Conservation (phyloP, 2,797 vertebrate species). For the Centroberyx gerrardi region DNA sequence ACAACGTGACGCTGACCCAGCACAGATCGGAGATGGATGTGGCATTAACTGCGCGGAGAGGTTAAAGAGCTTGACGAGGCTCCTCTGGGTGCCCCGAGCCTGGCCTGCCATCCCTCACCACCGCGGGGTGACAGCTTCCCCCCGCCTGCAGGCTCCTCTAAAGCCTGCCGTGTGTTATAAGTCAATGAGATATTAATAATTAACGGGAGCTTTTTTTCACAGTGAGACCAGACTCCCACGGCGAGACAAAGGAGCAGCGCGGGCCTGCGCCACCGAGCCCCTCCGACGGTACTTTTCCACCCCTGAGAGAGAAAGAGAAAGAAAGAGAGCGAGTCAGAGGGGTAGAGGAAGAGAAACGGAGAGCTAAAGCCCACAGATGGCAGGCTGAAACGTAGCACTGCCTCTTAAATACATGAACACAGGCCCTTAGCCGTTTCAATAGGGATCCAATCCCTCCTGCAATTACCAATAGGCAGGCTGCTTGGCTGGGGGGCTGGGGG, state of each 20-base stretch:
- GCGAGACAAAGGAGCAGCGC: constrained; percentile 69
- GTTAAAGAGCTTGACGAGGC: constrained; percentile 50
- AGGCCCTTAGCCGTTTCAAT: constrained; percentile 66
- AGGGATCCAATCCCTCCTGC: constrained; percentile 70
- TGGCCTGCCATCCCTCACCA: constrained; percentile 56
- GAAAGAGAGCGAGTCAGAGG: constrained; percentile 62
- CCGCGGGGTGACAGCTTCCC: constrained; percentile 71
- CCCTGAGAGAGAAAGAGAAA: constrained; percentile 42
- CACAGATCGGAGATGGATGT: constrained; percentile 11
- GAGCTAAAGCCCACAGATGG: constrained; percentile 75
- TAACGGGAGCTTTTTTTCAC: constrained; percentile 70
- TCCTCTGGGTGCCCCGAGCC: constrained; percentile 38
- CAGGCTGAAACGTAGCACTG: constrained; percentile 75
- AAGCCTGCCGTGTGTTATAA: constrained; percentile 69
- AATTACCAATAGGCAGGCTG: constrained; percentile 72
- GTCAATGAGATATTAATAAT: constrained; percentile 82
- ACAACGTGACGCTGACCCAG: background rate
- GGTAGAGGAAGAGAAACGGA: constrained; percentile 50
- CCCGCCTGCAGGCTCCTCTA: constrained; percentile 58
- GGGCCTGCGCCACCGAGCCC: constrained; percentile 57
- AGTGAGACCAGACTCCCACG: constrained; percentile 72
- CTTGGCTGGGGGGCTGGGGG: constrained; percentile 49
- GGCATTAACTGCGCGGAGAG: constrained; percentile 42
- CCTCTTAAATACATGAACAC: constrained; percentile 75
- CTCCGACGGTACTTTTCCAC: constrained; percentile 73